A percentile compares a stretch with the other conserved stretches of the same genome.
These are phyloP conservation scores for Asteroscopus sphinx DNA, from an alignment of 2,888 invertebrate species.

Conservation along the genomic window DNA sequence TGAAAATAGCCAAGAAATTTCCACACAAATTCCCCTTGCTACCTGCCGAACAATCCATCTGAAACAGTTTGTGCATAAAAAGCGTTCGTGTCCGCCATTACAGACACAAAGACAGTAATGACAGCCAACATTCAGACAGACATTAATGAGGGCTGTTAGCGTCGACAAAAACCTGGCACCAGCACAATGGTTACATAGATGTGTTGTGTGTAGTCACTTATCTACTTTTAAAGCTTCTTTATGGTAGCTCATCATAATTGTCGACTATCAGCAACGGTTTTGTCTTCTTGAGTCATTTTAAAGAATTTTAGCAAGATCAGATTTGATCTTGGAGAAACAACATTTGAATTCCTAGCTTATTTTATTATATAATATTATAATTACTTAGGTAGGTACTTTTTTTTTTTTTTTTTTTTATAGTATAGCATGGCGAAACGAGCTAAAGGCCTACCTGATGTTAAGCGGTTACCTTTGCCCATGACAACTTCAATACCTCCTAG, in stretches of 20 bases:
- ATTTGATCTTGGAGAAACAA: too few relatives aligned
- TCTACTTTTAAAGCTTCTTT: conserved; percentile 22
- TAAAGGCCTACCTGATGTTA: too few relatives aligned
- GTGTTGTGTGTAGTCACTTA: conserved; percentile 23
- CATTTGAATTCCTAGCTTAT: too few relatives aligned
- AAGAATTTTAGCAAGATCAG: too few relatives aligned
- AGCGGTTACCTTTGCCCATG: too few relatives aligned
- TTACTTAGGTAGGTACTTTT: too few relatives aligned
- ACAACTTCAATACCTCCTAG: too few relatives aligned
- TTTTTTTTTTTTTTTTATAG: too few relatives aligned
- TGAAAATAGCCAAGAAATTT: conserved; percentile 27
- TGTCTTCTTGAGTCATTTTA: background rate
- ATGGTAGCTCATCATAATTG: conserved; percentile 29
- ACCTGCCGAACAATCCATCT: conserved; percentile 58
- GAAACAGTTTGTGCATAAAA: conserved; percentile 53
- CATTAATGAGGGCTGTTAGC: conserved; percentile 69
- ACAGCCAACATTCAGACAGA: conserved; percentile 54
- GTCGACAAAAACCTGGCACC: conserved; percentile 55
- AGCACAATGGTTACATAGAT: conserved; percentile 30
- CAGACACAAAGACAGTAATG: conserved; percentile 56
- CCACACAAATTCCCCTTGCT: conserved; percentile 30
- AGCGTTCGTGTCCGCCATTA: conserved; percentile 50
- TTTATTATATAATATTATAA: too few relatives aligned
- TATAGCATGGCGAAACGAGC: too few relatives aligned
- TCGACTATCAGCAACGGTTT: conserved; percentile 23